Percentiles rank a stretch among this genome's conserved stretches.
Conservation (phyloP, 2,888 invertebrate genomes). For the Lissocephala sabroskyi region DNA sequence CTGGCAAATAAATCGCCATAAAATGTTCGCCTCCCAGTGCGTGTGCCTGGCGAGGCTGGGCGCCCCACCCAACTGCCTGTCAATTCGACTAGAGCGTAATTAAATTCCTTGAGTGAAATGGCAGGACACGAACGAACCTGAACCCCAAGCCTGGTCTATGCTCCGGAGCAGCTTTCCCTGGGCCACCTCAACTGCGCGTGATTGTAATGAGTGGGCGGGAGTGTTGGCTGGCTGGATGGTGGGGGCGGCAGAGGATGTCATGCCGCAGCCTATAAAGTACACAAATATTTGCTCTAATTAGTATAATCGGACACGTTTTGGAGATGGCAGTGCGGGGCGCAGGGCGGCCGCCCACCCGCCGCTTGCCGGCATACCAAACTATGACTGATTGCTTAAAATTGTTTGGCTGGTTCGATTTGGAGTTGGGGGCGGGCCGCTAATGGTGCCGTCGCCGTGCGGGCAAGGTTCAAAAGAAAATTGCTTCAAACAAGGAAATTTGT, state of each 20-base stretch:
- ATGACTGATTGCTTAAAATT: slow-evolving; percentile 38
- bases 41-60: not conserved
- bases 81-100: slow-evolving; percentile 32
- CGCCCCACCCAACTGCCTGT: slow-evolving; percentile 12
- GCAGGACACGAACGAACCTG: not conserved
- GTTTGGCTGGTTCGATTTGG: slow-evolving; percentile 34
- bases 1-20: slow-evolving; percentile 12
- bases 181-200: slow-evolving; percentile 28
- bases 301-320: slow-evolving; percentile 43
- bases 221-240: too few relatives aligned
- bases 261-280: slow-evolving; percentile 30
- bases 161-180: not conserved
- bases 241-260: too few relatives aligned
- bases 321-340: not conserved
- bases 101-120: slow-evolving; percentile 26
- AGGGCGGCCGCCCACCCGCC: slow-evolving; percentile 5
- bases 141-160: too few relatives aligned
- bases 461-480: too few relatives aligned
- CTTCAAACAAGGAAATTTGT: too few relatives aligned
- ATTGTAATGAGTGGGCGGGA: slow-evolving; percentile 33
- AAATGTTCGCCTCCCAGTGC: not conserved
- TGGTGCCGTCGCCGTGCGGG: too few relatives aligned
- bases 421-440: too few relatives aligned
- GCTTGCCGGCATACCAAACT: not conserved
- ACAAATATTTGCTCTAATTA: slow-evolving; percentile 45